phyloP scores from a whole-genome alignment of 2,113 vertebrate genomes.

The Alethe castanea region DNA sequence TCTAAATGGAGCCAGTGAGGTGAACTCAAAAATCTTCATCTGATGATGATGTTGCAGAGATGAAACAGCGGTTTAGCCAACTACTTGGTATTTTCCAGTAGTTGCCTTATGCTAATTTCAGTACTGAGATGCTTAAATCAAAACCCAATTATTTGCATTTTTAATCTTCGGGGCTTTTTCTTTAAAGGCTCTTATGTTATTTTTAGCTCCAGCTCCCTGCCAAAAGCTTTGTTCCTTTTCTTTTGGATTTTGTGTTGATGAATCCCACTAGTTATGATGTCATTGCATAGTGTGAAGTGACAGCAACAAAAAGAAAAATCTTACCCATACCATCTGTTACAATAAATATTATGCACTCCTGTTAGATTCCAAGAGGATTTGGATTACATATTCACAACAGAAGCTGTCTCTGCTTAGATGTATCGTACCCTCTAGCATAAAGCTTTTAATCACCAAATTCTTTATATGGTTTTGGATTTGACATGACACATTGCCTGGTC shows the following conservation, averaged over 20 bases:
- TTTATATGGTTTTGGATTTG: neutral
- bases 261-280: conserved; percentile 3
- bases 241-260: neutral
- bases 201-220: conserved; percentile 20
- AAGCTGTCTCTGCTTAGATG: neutral
- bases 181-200: neutral
- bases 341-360: neutral
- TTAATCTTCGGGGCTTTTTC: neutral
- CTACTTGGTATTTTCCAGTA: neutral
- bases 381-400: neutral
- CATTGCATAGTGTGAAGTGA: neutral
- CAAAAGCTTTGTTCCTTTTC: conserved; percentile 1
- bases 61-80: neutral
- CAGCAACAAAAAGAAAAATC: neutral
- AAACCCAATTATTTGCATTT: neutral
- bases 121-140: neutral
- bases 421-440: neutral
- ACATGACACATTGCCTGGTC: neutral
- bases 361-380: neutral
- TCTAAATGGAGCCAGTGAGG: neutral
- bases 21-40: neutral
- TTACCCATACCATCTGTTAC: neutral
- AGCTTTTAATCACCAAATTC: conserved; percentile 16
- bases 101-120: neutral
- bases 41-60: neutral